A percentile compares a stretch with the other conserved stretches of the same genome.
These are phyloP conservation scores for Enteromius paludinosus DNA, from an alignment of 2,797 vertebrate species.

Conservation along the genomic window DNA sequence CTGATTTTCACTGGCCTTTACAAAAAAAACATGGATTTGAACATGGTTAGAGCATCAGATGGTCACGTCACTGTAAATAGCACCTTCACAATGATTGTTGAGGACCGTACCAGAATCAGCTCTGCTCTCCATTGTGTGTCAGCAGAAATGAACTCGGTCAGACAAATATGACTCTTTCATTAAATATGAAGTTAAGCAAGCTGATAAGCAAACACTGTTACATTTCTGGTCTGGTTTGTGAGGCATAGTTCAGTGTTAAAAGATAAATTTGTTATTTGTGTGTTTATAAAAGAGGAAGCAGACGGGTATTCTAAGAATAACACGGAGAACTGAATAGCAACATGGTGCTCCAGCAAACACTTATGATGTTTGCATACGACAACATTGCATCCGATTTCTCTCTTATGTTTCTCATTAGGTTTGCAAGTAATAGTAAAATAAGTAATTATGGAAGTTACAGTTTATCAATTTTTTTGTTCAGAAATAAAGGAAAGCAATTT, in stretches of 20 bases:
- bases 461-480: not conserved
- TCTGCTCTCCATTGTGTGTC: not conserved
- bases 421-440: not conserved
- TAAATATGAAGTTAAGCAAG: not conserved
- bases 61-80: slow-evolving; percentile 5
- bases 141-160: slow-evolving; percentile 3
- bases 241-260: not conserved
- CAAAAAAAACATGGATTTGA: not conserved
- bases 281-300: not conserved
- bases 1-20: slow-evolving; percentile 2
- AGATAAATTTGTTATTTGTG: not conserved
- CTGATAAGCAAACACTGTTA: not conserved
- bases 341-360: not conserved
- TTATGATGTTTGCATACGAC: not conserved
- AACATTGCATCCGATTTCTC: not conserved
- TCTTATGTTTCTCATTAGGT: not conserved
- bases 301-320: not conserved
- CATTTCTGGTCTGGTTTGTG: not conserved
- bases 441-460: not conserved
- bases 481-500: not conserved
- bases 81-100: slow-evolving; percentile 3
- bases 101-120: not conserved
- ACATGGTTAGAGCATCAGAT: not conserved
- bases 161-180: slow-evolving; percentile 7
- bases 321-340: not conserved